phyloP scores from a whole-genome alignment of 2,888 invertebrate species.

The Amphipoea oculea region DNA sequence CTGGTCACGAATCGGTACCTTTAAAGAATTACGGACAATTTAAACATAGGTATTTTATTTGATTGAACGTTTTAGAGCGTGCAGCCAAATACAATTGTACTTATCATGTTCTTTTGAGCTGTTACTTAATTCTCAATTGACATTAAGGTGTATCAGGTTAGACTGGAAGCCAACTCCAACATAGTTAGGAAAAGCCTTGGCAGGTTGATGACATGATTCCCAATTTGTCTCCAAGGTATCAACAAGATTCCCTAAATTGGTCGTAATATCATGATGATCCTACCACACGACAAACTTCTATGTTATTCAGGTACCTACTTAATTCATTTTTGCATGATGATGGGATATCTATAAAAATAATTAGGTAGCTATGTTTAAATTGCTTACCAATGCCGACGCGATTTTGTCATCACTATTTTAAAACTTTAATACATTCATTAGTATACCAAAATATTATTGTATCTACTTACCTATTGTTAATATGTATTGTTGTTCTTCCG shows the following conservation, averaged over 20 bases:
- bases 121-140: not conserved
- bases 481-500: constrained; percentile 53
- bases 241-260: not conserved
- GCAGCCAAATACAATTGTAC: not conserved
- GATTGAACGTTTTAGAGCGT: not conserved
- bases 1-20: not conserved
- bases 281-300: not conserved
- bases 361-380: not conserved
- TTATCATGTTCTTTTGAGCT: not conserved
- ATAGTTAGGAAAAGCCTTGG: not conserved
- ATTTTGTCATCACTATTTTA: constrained; percentile 33
- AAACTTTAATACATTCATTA: constrained; percentile 12
- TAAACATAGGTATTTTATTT: not conserved
- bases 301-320: not conserved
- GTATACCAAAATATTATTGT: constrained; percentile 6
- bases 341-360: not conserved
- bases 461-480: constrained; percentile 26
- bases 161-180: not conserved
- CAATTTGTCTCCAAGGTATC: not conserved
- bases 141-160: not conserved
- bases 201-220: not conserved
- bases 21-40: not conserved
- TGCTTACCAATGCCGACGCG: not conserved
- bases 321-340: not conserved
- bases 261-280: not conserved